Evolutionary conservation across 2,113 vertebrate species (phyloP).

Genomic region (Myocastor coypus): DNA sequence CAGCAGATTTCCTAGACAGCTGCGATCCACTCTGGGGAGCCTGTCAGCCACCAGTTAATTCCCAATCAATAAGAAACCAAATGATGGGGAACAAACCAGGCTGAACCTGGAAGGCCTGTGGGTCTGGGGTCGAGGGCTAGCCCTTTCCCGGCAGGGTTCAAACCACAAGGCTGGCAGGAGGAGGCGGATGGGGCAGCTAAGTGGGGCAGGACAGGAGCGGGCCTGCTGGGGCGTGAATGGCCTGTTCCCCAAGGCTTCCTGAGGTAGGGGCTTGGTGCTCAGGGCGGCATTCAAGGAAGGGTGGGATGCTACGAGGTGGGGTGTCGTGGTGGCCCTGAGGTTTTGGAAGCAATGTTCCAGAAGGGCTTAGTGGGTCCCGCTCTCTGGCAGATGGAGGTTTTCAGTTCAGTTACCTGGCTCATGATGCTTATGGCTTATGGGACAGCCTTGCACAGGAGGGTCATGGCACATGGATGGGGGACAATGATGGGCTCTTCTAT

Average conservation of each 20-base stretch:
- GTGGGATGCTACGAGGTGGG: neutral
- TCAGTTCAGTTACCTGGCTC: neutral
- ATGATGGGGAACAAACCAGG: conserved; percentile 44
- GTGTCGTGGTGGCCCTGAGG: neutral
- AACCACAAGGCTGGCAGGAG: neutral
- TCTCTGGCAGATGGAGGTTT: neutral
- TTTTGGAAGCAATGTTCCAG: neutral
- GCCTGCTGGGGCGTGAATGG: neutral
- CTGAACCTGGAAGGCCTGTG: neutral
- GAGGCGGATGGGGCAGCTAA: neutral
- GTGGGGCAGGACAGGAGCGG: too few species aligned
- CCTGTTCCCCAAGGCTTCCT: neutral
- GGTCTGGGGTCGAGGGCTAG: neutral
- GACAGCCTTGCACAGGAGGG: too few species aligned
- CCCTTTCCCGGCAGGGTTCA: neutral
- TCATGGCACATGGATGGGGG: neutral
- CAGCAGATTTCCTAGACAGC: conserved; percentile 82
- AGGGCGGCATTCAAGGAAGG: neutral
- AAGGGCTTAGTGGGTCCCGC: neutral
- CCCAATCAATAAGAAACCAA: conserved; percentile 72
- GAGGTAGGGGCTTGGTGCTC: neutral
- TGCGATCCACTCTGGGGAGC: neutral
- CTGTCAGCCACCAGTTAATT: conserved; percentile 63
- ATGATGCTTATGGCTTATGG: neutral
- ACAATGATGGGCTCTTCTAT: neutral